Base-by-base conservation (phyloP, 2,888 invertebrate species). In the Nebria salina region DNA sequence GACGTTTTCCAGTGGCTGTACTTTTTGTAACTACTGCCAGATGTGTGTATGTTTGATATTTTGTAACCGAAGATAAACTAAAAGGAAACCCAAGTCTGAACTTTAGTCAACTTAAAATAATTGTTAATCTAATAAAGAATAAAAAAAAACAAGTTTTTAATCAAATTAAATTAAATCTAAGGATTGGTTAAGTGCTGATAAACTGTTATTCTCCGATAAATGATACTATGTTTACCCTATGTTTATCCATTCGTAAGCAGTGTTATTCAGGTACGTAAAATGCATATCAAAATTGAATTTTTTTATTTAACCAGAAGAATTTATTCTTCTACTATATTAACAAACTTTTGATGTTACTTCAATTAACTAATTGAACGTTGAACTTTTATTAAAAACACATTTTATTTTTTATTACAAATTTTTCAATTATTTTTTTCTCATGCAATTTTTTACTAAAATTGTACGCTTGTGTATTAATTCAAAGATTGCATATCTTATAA, bases 251-350 rank as follows among this genome's bases (percentile, higher is more conserved):
- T 54, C 13, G 4, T 54, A 54, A 34, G 34, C 34, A 34, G 34
- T n/a, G 41, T 66, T 73, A 77, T 68, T 25, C 15, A 26, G 78
- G 74, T 78, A 78, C 74, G 25, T 66, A 73, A 34, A 74, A 74
- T 78, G 78, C 78, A 78, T 78, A 78, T 78, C 78, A 78, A 65
- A 65, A 74, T 42, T 65, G 25, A 78, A 25, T 74, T 74, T 74
- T 64, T 74, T 74, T 74, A 34, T 25, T 74, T 74, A n/a, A 74
- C 43, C 73, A 34, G 42, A 43, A 15, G 25, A 68, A 68, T 68
- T 26, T 68, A 5, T 72, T 41, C 9, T 34, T 34, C 34, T 20
- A 72, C 11, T 9, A n/a, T 72, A 26, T 54, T 7, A 11, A 13
- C 54, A 72, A 68, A 68, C 43, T 42, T 74, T 43, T n/a, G 15